A percentile compares a stretch with the other conserved stretches of the same genome.
Evolutionary conservation across 2,888 invertebrate species (phyloP).

Genomic region (Drosophila peninsularis): DNA sequence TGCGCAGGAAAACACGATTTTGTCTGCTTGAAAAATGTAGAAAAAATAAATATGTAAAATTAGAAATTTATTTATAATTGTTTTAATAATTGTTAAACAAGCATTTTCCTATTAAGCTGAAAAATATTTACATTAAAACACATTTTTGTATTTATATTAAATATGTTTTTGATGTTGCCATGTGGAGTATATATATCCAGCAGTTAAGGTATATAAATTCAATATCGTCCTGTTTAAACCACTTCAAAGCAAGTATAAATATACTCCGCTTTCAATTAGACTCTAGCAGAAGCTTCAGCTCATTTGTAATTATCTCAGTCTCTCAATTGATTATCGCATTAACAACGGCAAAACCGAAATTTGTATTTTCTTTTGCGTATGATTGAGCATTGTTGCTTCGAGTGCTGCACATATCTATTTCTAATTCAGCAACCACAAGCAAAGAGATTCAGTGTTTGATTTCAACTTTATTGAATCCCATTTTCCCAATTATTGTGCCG

Average conservation of each 20-base stretch:
- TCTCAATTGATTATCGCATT: background rate
- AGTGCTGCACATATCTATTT: background rate
- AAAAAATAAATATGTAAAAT: background rate
- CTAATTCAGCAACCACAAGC: background rate
- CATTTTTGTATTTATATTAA: background rate
- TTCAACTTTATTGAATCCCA: slow-evolving; percentile 30
- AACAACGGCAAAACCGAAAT: background rate
- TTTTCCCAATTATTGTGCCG: slow-evolving; percentile 10
- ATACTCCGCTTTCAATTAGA: background rate
- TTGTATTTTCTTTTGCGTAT: background rate
- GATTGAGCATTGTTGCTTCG: background rate
- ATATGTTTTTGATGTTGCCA: background rate
- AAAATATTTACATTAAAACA: background rate
- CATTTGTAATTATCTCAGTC: background rate
- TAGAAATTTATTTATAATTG: background rate
- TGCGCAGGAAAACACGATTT: background rate
- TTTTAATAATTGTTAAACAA: background rate
- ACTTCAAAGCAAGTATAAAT: background rate
- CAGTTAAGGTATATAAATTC: too few species aligned
- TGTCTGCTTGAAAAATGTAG: background rate
- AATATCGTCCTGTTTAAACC: too few species aligned
- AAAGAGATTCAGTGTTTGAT: slow-evolving; percentile 3
- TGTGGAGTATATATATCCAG: too few species aligned
- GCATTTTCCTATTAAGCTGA: background rate
- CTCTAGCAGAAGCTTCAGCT: background rate